phyloP scores from a whole-genome alignment of 2,797 vertebrate species.

The Typhlichthys eigenmanni region DNA sequence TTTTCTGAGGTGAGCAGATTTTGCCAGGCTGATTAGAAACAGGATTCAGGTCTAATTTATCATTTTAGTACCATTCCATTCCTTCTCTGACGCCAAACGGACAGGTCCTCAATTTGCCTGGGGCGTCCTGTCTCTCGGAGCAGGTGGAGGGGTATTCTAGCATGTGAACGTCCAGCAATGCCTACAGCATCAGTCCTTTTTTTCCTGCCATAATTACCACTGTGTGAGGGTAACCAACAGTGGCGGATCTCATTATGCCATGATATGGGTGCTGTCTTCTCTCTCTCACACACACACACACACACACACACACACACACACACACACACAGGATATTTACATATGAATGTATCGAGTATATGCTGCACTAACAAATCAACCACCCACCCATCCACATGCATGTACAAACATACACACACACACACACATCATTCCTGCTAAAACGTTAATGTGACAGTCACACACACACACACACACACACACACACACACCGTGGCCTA shows the following conservation, averaged over 20 bases:
- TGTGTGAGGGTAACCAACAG: conserved; percentile 78
- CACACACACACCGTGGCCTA: conserved; percentile 54
- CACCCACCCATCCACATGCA: conserved; percentile 14
- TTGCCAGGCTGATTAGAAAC: conserved; percentile 58
- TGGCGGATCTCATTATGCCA: conserved; percentile 80
- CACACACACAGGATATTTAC: conserved; percentile 60
- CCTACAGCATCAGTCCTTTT: conserved; percentile 64
- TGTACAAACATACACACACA: conserved; percentile 32
- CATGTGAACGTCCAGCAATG: conserved; percentile 53
- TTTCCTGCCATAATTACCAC: conserved; percentile 74
- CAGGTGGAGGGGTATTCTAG: conserved; percentile 42
- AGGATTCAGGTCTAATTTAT: conserved; percentile 57
- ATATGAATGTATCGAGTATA: conserved; percentile 70
- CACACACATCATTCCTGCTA: conserved; percentile 66
- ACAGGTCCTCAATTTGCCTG: conserved; percentile 56
- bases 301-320: conserved; percentile 53
- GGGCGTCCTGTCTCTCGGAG: conserved; percentile 51
- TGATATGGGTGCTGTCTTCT: conserved; percentile 75
- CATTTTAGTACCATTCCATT: conserved; percentile 51
- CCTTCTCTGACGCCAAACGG: conserved; percentile 41
- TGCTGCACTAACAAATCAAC: conserved; percentile 39
- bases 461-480: conserved; percentile 40
- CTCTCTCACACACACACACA: conserved; percentile 55
- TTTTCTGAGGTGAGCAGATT: conserved; percentile 37
- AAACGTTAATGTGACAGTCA: conserved; percentile 64